Percentiles rank a stretch among this genome's conserved stretches.
phyloP scores from a whole-genome alignment of 1,140 invertebrate species.

The Drosophila eugracilis region DNA sequence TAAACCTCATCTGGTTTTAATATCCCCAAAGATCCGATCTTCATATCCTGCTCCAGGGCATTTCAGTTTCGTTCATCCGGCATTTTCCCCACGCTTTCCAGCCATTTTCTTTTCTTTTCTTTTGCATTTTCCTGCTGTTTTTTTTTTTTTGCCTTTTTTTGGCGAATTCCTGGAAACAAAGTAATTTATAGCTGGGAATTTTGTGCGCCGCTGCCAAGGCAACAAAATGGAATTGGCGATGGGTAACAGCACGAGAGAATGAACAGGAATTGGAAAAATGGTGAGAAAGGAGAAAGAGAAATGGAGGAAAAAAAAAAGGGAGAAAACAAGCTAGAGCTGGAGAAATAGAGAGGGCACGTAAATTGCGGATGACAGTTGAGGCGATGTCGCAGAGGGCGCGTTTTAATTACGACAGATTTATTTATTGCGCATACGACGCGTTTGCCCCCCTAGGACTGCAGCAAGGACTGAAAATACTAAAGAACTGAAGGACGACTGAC shows the following conservation, averaged over 20 bases:
- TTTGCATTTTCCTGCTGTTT: too few relatives aligned
- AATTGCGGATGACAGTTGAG: slow-evolving; percentile 67
- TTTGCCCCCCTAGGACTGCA: slow-evolving; percentile 25
- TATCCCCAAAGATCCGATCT: slow-evolving; percentile 14
- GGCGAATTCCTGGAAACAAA: slow-evolving; percentile 73
- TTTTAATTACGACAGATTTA: slow-evolving; percentile 79
- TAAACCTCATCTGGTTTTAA: not conserved
- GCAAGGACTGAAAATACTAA: too few relatives aligned
- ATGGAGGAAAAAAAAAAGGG: not conserved
- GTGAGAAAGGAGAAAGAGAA: not conserved
- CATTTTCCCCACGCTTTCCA: slow-evolving; percentile 5
- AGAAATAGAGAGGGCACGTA: slow-evolving; percentile 19
- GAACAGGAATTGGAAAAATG: slow-evolving; percentile 10
- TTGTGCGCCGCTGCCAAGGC: slow-evolving; percentile 60
- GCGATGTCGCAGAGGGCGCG: slow-evolving; percentile 35
- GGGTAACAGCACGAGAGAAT: slow-evolving; percentile 32
- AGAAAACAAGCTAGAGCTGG: not conserved
- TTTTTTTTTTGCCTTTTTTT: slow-evolving; percentile 32
- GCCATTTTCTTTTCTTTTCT: slow-evolving; percentile 9
- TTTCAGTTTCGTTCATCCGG: slow-evolving; percentile 29
- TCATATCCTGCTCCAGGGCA: slow-evolving; percentile 16
- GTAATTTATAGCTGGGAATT: slow-evolving; percentile 74
- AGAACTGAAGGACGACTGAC: not conserved
- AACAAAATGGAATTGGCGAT: slow-evolving; percentile 55
- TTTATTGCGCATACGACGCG: slow-evolving; percentile 74